Percentiles rank a stretch among this genome's conserved stretches.
phyloP scores from a whole-genome alignment of 2,797 vertebrate genomes.

The Sebastes alutus region DNA sequence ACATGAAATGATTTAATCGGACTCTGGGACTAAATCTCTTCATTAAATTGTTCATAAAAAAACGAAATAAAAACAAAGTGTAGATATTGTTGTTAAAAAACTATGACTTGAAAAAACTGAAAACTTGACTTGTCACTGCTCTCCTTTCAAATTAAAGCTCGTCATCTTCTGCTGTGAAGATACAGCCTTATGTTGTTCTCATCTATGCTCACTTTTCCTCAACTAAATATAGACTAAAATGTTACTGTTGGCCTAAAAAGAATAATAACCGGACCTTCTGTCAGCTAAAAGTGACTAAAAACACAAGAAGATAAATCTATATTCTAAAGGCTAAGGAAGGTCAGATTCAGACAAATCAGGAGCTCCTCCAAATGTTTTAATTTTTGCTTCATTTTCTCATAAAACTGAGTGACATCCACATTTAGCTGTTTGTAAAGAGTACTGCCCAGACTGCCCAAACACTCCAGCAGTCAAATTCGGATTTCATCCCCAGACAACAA shows the following conservation, averaged over 20 bases:
- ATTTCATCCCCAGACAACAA: neutral
- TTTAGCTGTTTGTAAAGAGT: no score
- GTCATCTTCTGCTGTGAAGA: neutral
- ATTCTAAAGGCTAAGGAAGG: neutral
- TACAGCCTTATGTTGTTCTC: neutral
- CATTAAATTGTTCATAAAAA: neutral
- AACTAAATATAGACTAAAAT: neutral
- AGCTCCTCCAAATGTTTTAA: no score
- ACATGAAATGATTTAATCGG: neutral
- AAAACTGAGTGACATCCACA: no score
- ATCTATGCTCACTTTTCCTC: neutral
- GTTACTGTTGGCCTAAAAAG: neutral
- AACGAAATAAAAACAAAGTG: neutral
- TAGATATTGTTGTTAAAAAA: neutral
- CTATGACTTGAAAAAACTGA: neutral
- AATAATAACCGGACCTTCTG: neutral
- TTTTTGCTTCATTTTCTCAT: neutral
- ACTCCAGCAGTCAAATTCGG: neutral
- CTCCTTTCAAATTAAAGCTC: neutral
- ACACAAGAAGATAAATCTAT: neutral
- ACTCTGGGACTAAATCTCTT: neutral
- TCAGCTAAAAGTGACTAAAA: neutral
- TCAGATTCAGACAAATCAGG: no score
- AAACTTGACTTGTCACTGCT: neutral
- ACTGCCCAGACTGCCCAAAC: neutral